These are phyloP conservation scores for Luehdorfia chinensis DNA, from an alignment of 1,140 invertebrate genomes.

Conservation along the genomic window DNA sequence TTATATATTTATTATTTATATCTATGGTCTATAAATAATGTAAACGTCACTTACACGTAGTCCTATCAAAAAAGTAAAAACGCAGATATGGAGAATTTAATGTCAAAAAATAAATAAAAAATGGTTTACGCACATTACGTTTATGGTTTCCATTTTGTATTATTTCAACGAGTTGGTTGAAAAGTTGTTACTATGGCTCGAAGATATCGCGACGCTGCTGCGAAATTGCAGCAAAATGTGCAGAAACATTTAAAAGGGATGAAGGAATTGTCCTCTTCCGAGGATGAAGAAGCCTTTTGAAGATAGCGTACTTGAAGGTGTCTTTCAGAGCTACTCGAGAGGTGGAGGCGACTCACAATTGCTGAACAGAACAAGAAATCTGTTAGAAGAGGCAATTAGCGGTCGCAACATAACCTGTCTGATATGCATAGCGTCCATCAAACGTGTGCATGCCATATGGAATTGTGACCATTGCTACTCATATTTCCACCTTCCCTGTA, in stretches of 20 bases:
- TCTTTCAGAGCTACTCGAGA: slow-evolving; percentile 57
- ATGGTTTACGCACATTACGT: too few relatives aligned
- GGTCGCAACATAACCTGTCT: slow-evolving; percentile 90
- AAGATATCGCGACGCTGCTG: slow-evolving; percentile 61
- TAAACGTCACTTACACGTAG: too few relatives aligned
- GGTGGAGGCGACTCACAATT: slow-evolving; percentile 54
- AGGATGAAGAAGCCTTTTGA: slow-evolving; percentile 67
- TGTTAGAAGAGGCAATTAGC: slow-evolving; percentile 86
- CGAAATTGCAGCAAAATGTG: slow-evolving; percentile 63
- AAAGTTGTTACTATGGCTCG: slow-evolving; percentile 43
- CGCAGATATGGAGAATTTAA: slow-evolving; percentile 8
- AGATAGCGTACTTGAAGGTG: slow-evolving; percentile 47
- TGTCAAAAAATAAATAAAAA: slow-evolving; percentile 5
- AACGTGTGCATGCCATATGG: slow-evolving; percentile 90
- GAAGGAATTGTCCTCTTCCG: slow-evolving; percentile 62
- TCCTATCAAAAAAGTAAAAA: too few relatives aligned
- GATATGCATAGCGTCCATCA: slow-evolving; percentile 94
- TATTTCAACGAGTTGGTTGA: too few relatives aligned
- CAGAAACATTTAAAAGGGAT: slow-evolving; percentile 62
- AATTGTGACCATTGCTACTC: slow-evolving; percentile 88
- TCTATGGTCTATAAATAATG: too few relatives aligned
- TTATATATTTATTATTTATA: too few relatives aligned
- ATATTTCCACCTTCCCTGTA: slow-evolving; percentile 92
- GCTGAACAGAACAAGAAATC: slow-evolving; percentile 79
- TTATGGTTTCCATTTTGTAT: too few relatives aligned